phyloP scores from a whole-genome alignment of 2,797 vertebrate species.

The Coccyzus lansbergi region DNA sequence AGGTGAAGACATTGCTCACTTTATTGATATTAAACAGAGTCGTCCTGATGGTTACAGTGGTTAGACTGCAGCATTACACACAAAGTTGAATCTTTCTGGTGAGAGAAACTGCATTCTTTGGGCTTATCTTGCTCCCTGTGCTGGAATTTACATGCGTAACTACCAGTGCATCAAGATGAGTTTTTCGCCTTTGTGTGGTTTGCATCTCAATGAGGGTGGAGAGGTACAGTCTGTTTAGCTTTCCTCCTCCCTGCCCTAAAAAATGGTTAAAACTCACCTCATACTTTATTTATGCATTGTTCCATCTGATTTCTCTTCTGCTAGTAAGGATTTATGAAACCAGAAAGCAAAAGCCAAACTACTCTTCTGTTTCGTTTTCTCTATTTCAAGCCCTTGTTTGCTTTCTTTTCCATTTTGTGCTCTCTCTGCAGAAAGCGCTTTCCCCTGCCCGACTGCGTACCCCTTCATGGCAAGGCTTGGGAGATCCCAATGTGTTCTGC shows the following conservation, averaged over 20 bases:
- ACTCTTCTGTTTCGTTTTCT: constrained; percentile 8
- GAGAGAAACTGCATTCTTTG: constrained; percentile 59
- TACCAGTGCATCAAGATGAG: constrained; percentile 64
- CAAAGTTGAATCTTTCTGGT: constrained; percentile 60
- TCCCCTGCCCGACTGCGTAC: rapidly evolving
- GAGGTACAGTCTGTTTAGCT: constrained; percentile 40
- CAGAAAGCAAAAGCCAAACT: constrained; percentile 18
- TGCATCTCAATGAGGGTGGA: constrained; percentile 57
- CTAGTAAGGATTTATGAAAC: constrained; percentile 11
- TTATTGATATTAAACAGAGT: constrained; percentile 50
- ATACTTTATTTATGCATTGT: constrained; percentile 57
- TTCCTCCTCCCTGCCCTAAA: constrained; percentile 41
- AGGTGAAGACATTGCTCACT: not conserved
- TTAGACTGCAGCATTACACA: constrained; percentile 46
- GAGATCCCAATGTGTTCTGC: not conserved
- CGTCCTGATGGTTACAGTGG: constrained; percentile 52
- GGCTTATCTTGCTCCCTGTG: constrained; percentile 50
- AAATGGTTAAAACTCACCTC: constrained; percentile 54
- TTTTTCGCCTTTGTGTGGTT: constrained; percentile 55
- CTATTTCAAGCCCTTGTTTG: not conserved
- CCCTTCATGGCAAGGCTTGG: not conserved
- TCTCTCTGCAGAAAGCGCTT: not conserved
- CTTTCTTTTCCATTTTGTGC: not conserved
- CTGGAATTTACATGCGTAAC: constrained; percentile 62
- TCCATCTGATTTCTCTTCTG: constrained; percentile 38